Conservation (phyloP, 2,113 vertebrate genomes). For the Hippolais icterina region DNA sequence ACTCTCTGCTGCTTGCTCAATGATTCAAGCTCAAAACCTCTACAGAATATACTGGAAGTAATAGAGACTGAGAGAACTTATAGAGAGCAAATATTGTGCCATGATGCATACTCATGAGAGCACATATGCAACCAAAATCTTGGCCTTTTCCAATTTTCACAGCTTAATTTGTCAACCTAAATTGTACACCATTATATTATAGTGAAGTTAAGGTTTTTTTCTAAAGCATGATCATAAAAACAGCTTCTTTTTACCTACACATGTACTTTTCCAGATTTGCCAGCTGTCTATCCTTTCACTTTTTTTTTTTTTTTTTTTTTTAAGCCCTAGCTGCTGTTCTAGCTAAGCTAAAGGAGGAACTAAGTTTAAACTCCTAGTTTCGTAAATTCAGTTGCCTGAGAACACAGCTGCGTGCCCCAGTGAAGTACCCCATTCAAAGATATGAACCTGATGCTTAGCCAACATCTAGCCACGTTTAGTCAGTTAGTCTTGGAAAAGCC, state of each 20-base stretch:
- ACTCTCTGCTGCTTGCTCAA: not conserved
- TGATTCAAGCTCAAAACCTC: not conserved
- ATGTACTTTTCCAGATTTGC: not conserved
- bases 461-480: not conserved
- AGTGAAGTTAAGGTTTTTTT: not conserved
- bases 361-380: not conserved
- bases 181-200: not conserved
- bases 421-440: not conserved
- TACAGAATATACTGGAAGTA: not conserved
- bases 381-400: not conserved
- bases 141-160: not conserved
- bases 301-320: not conserved
- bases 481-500: not conserved
- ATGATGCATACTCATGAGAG: not conserved
- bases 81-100: not conserved
- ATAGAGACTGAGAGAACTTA: not conserved
- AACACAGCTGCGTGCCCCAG: not conserved
- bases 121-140: not conserved
- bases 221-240: not conserved
- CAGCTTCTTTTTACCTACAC: not conserved
- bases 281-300: not conserved
- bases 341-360: not conserved
- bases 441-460: not conserved
- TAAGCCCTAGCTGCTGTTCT: not conserved
- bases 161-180: not conserved